Conservation (phyloP, 1,140 invertebrate genomes). For the Bicyclus anynana region DNA sequence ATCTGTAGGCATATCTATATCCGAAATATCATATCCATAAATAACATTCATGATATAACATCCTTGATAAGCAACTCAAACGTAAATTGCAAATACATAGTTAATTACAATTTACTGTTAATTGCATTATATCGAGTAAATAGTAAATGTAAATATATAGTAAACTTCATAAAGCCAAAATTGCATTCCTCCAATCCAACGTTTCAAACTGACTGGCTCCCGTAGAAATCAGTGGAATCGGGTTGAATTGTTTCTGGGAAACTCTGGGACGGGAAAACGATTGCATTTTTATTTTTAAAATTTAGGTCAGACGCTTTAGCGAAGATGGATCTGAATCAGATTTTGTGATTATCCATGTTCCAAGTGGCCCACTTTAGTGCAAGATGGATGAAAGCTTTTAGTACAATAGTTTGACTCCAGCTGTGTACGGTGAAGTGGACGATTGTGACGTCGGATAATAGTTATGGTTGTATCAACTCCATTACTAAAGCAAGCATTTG, state of each 20-base stretch:
- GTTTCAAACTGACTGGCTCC: too few relatives aligned
- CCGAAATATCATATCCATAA: too few relatives aligned
- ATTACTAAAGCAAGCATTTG: neutral
- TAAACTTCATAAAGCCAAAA: too few relatives aligned
- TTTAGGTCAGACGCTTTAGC: neutral
- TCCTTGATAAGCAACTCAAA: too few relatives aligned
- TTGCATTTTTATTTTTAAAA: constrained; percentile 8
- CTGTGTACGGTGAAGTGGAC: constrained; percentile 47
- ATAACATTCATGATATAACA: too few relatives aligned
- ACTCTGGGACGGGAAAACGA: neutral
- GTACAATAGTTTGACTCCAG: constrained; percentile 48
- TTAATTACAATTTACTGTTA: too few relatives aligned
- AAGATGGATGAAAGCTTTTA: constrained; percentile 69
- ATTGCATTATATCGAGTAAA: too few relatives aligned
- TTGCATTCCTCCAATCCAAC: too few relatives aligned
- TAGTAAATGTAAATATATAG: too few relatives aligned
- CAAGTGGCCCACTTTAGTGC: constrained; percentile 3
- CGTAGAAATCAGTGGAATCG: too few relatives aligned
- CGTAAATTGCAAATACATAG: too few relatives aligned
- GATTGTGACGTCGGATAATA: neutral
- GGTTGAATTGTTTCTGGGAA: neutral
- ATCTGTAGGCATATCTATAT: too few relatives aligned
- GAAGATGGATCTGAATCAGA: constrained; percentile 4
- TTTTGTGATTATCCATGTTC: constrained; percentile 1
- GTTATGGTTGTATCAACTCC: neutral